Percentiles rank a stretch among this genome's conserved stretches.
These are phyloP conservation scores for Vidua macroura DNA, from an alignment of 2,113 vertebrate genomes.

Conservation along the genomic window DNA sequence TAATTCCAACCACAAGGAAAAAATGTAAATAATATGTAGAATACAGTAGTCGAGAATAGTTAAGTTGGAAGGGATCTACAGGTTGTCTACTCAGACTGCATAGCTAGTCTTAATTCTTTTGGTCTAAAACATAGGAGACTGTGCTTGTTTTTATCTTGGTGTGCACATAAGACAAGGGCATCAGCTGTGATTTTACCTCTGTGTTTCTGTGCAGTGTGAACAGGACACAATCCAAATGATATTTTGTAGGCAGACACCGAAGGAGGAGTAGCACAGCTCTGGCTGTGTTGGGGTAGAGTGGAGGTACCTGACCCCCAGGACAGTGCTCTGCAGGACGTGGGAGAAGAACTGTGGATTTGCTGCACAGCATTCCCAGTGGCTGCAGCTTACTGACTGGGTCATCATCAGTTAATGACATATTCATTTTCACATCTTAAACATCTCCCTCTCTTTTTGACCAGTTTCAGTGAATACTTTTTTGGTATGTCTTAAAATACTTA, in stretches of 20 bases:
- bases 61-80: background rate
- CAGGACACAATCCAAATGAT: background rate
- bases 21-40: background rate
- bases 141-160: background rate
- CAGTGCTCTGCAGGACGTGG: fast-evolving
- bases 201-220: background rate
- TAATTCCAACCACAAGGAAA: background rate
- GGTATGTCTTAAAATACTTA: background rate
- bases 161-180: background rate
- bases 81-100: background rate
- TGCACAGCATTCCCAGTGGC: background rate
- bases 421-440: background rate
- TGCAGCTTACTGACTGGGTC: background rate
- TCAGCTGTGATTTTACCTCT: background rate
- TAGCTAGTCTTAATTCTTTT: background rate
- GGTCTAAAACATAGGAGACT: background rate
- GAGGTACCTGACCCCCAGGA: fast-evolving
- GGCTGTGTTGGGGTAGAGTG: background rate
- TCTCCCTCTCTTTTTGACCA: background rate
- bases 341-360: background rate
- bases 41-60: background rate
- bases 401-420: background rate
- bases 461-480: background rate
- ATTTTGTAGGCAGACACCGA: background rate
- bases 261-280: background rate